Evolutionary conservation across 2,888 invertebrate genomes (phyloP), one percentile per base, ranked within the genome.

Genomic region (Scaptomyza cyrtandrae): DNA sequence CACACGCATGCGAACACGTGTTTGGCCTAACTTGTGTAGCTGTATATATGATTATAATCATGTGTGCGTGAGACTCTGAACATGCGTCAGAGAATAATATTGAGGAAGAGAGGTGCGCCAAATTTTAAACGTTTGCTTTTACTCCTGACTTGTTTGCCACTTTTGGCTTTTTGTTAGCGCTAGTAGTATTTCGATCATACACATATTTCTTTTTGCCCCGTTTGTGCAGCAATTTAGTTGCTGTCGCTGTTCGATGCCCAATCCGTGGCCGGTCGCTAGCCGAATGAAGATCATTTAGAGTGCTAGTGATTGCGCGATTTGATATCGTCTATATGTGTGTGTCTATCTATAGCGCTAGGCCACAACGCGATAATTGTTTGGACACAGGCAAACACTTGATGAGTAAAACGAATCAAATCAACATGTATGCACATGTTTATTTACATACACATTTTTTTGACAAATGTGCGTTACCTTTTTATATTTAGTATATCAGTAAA

Each of bases 261-360:
- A 63, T 49, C 48, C 39, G 44, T 61, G 43, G 31, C 41, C 50
- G 58, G 41, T 60, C 52, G 57, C 33, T 66, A 24, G 43, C 43
- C 29, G 39, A 49, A 66, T 64, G 16, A 16, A 41, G 67, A 71
- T 80, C 54, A 63, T 65, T 71, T 55, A 24, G 69, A 70, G 63
- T 56, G 37, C 58, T 57, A 27, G 76, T 66, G 63, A 48, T 73
- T 37, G 69, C 78, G 82, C 48, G 76, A 76, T 76, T 78, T 55
- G 50, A 76, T 78, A 84, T 66, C 53, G 37, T 37, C 35, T 33
- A 7, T n/a, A 35, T 68, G 74, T 60, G 64, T 62, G 62, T 78
- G 62, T 76, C 85, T 81, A 84, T 84, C 79, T 81, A 84, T 81
- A 81, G 81, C 71, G 53, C 71, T 78, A 68, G 56, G 69, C 72